Evolutionary conservation across 2,113 vertebrate genomes (phyloP).

Genomic region (Thryonomys swinderianus): DNA sequence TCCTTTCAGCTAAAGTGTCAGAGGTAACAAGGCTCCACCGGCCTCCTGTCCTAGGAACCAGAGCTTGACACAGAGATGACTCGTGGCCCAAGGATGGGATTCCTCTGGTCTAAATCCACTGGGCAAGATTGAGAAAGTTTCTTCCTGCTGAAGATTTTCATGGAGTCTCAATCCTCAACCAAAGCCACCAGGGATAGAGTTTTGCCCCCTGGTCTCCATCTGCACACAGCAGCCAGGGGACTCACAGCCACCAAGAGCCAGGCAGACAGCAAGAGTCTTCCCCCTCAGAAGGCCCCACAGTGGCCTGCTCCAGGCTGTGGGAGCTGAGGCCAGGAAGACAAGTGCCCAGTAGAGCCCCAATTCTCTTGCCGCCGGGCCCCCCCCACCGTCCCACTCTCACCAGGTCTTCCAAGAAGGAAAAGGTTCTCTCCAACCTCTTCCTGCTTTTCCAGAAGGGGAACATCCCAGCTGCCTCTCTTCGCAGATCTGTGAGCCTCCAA

Average conservation of each 20-base stretch:
- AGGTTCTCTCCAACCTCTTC: accelerated
- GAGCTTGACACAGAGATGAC: neutral
- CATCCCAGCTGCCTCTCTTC: neutral
- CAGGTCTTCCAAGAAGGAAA: neutral
- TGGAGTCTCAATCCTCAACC: neutral
- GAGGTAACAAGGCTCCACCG: neutral
- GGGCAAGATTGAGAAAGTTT: neutral
- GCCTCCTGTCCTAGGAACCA: neutral
- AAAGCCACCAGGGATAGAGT: neutral
- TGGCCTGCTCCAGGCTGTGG: neutral
- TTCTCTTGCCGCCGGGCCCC: accelerated
- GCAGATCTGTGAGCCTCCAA: conserved; percentile 32
- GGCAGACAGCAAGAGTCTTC: conserved; percentile 42
- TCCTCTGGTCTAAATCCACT: neutral
- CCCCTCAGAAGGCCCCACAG: conserved; percentile 14
- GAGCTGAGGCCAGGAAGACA: neutral
- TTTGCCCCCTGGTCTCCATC: accelerated
- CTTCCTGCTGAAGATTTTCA: neutral
- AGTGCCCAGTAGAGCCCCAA: too few species aligned
- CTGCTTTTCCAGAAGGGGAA: neutral
- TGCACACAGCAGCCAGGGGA: conserved; percentile 53
- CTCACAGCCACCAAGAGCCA: conserved; percentile 17
- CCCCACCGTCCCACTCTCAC: accelerated
- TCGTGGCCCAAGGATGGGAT: neutral
- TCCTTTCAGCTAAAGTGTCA: neutral